Evolutionary conservation across 2,113 vertebrate genomes (phyloP), one percentile per base, ranked within the genome.

Genomic region (Rhineura floridana): DNA sequence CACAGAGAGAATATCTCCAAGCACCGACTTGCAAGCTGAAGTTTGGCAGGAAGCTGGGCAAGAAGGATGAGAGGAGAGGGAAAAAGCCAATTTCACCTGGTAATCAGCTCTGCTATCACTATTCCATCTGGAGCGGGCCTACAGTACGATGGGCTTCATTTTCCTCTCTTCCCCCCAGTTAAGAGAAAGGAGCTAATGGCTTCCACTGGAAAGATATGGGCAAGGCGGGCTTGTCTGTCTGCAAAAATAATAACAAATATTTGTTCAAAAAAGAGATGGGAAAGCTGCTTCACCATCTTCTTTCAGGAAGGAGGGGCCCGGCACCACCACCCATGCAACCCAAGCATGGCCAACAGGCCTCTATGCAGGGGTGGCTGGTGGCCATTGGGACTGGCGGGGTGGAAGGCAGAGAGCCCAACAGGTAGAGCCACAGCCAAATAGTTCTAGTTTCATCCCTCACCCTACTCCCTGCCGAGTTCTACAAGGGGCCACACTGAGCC

Each of bases 41-140:
- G 93, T 96, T 97, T 96, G 96, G 96, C 96, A 96, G 96, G 94
- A 84, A 95, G 95, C 94, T 95, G 95, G 95, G 94, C 93, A 89
- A 95, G 92, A 96, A 96, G 93, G 96, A 95, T 93, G 94, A 88
- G 93, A 79, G 85, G 82, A 91, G 93, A 95, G 83, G 95, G 13
- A 84, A 3, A 95, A 95, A 95, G 93, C 95, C 93, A 95, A 96
- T 97, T 97, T 96, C 95, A 95, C 96, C 94, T 94, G 94, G 96
- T 96, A 96, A 97, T 96, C 96, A 95, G 96, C 96, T 94, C 87
- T 95, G 93, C 96, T 96, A 94, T 95, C 95, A 94, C 95, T 86
- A 93, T 95, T 94, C 96, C 95, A 86, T 91, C 94, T 92, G 87
- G 93, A 91, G 91, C 91, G 93, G 91, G 84, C 93, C 88, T 88